Evolutionary conservation across 1,140 invertebrate genomes (phyloP), one percentile per base, ranked within the genome.

Genomic region (Monochamus saltuarius): DNA sequence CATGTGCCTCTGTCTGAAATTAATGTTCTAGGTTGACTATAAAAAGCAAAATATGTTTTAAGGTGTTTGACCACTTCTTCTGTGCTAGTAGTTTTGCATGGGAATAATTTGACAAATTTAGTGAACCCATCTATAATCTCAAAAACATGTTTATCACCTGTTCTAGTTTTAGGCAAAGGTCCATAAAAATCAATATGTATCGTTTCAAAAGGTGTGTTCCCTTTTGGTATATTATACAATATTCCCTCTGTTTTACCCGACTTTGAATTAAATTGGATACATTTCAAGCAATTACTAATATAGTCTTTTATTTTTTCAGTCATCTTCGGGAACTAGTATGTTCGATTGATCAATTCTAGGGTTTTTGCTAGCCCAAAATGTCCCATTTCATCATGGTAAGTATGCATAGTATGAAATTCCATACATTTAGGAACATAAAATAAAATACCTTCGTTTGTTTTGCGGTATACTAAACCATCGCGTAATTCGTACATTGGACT

Each of bases 1-100:
- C 58, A 56, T 2, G 65, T 56, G 1, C 68, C 72, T 54, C 70
- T 14, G 67, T 71, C 36, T 46, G 69, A 60, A 16, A 69, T 54
- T 56, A 13, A 73, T n/a, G n/a, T 62, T 9, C 40, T 14, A 3
- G 74, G 75, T 34, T 50, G 59, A 46, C 67, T 59, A 53, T 68
- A 67, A 40, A 4, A 29, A 9, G 19, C 1, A 49, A 64, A 68
- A 51, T 68, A 66, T 38, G 14, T 22, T 53, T 42, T 49, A 35
- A 68, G 50, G 6, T 29, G 22, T 29, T 29, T 29, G 6, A 29
- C 22, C 2, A 29, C 22, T 29, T 29, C 56, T 3, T 45, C 45
- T 3, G 56, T 37, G 34, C 56, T 58, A 7, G 63, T 60, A 11
- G 37, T 37, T n/a, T 38, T 55, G 19, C 42, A 49, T 10, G 52